Conservation (phyloP, 2,888 invertebrate species). For the Panzeria rudis region DNA sequence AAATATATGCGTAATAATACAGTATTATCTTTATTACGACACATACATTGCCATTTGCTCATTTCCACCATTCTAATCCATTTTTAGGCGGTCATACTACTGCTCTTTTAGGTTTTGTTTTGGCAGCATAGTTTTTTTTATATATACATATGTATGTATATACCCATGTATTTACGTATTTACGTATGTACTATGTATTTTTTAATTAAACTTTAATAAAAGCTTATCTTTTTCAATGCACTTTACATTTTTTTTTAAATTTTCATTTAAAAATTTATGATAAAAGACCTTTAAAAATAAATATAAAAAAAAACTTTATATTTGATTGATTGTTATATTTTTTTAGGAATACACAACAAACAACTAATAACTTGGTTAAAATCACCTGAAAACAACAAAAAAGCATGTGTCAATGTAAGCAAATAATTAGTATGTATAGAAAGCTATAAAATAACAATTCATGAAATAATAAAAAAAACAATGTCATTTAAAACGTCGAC, state of each 20-base stretch:
- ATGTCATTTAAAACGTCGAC: slow-evolving; percentile 76
- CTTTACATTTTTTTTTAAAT: neutral
- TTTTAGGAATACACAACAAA: slow-evolving; percentile 14
- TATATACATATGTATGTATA: neutral
- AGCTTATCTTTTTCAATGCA: neutral
- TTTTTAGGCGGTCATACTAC: neutral
- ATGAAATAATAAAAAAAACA: slow-evolving; percentile 75
- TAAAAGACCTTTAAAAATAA: slow-evolving; percentile 58
- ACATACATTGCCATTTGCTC: neutral
- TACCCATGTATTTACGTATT: neutral
- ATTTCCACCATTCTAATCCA: neutral
- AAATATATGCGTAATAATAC: neutral
- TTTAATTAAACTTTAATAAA: neutral
- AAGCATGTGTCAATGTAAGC: slow-evolving; percentile 59
- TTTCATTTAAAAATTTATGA: neutral
- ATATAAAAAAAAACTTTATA: slow-evolving; percentile 25
- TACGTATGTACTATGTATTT: neutral
- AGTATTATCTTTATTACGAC: neutral
- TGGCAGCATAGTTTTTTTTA: no score
- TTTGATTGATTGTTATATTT: slow-evolving; percentile 50
- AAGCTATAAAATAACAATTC: slow-evolving; percentile 73
- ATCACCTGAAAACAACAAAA: slow-evolving; percentile 54
- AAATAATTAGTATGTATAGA: slow-evolving; percentile 53
- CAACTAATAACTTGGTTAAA: slow-evolving; percentile 21
- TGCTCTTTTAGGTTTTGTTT: no score